Evolutionary conservation across 2,113 vertebrate species (phyloP).

Genomic region (Chlorocebus sabaeus): DNA sequence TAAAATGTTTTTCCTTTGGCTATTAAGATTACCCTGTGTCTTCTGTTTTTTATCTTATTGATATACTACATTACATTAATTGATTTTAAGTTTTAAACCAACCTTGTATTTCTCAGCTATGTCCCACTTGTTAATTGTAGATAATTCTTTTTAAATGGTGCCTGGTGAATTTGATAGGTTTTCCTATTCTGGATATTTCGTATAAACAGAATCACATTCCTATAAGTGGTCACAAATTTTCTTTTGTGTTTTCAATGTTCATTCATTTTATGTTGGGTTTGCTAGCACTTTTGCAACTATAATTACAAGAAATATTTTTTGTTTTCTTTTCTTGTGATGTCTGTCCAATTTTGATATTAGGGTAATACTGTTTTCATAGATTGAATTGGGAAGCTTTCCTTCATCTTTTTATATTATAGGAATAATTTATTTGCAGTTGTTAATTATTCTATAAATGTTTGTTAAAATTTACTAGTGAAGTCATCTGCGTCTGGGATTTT

Average conservation of each 20-base stretch:
- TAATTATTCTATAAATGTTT: neutral
- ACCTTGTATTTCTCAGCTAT: neutral
- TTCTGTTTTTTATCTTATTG: neutral
- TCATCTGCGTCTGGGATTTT: neutral
- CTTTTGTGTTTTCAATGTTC: neutral
- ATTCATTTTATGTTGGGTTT: neutral
- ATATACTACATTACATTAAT: neutral
- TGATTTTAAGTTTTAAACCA: neutral
- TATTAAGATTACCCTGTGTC: neutral
- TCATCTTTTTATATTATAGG: neutral
- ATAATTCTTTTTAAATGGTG: neutral
- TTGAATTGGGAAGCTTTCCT: neutral
- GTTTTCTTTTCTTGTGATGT: no score
- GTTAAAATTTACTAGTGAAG: slow-evolving; percentile 13
- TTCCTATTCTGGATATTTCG: neutral
- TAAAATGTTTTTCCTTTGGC: neutral
- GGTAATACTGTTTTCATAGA: no score
- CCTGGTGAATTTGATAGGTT: neutral
- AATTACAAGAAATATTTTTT: neutral
- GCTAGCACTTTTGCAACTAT: neutral
- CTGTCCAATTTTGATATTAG: no score
- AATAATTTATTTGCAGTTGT: neutral
- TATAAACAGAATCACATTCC: neutral
- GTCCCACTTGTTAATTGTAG: neutral
- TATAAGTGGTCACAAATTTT: neutral